Evolutionary conservation across 2,113 vertebrate species (phyloP), one percentile per base, ranked within the genome.

Genomic region (Urocolius indicus): DNA sequence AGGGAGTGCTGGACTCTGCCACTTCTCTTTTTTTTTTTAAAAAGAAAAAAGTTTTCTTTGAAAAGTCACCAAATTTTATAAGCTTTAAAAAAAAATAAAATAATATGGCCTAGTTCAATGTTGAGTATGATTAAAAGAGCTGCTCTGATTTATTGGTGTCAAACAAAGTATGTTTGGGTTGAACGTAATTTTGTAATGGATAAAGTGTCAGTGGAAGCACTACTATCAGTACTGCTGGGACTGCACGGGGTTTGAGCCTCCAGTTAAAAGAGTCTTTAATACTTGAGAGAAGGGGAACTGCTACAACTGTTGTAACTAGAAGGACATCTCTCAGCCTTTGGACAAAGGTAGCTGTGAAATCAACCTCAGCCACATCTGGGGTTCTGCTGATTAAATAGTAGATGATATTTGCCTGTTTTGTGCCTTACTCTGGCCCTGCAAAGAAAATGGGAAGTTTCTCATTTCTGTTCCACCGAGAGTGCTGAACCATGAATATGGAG

Each of bases 21-120:
- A 90, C 73, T 91, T 17, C 16, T 9, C 38, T 41, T 41, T 41
- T 41, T 41, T 41, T 41, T 41, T 41, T 41, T 41, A 54, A 30
- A 27, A 63, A 62, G 30, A 24, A 68, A 36, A 66, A 46, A 17
- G 21, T 16, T 91, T 85, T 86, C 63, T 95, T 97, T 94, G 92
- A 94, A 92, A 96, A 96, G 66, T 68, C 61, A 94, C 92, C 76
- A 89, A 48, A 88, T 78, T 93, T 94, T 93, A 81, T 86, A 94
- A 86, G 72, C 72, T 90, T 82, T 27, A 52, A 82, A 88, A 91
- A 92, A 59, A 63, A 93, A 84, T 77, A 67, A 94, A 81, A 77
- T 21, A 81, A 77, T 21, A 4, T 41, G 17, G 46, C 77, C 57
- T 79, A 49, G n/a, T 65, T 82, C 77, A 82, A 58, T 78, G 89